These are phyloP conservation scores for Rhodinocichla rosea DNA, from an alignment of 2,113 vertebrate genomes.

Conservation along the genomic window DNA sequence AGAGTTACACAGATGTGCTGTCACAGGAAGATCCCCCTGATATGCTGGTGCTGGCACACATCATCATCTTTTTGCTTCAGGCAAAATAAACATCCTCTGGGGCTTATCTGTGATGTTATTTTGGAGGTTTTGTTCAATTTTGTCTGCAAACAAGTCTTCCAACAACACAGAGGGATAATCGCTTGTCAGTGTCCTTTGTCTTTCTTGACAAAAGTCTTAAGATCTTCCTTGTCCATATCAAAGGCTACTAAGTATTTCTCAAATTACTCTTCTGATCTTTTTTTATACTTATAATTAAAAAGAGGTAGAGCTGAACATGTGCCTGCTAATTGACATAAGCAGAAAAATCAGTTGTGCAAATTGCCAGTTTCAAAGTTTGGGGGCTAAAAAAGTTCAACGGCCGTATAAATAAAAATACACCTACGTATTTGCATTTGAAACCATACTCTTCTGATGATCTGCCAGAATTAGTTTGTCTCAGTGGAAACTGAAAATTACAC, in stretches of 20 bases:
- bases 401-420: neutral
- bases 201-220: neutral
- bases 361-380: neutral
- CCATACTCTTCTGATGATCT: neutral
- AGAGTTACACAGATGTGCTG: conserved; percentile 51
- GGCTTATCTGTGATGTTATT: conserved; percentile 37
- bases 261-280: neutral
- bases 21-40: conserved; percentile 4
- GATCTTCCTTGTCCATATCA: neutral
- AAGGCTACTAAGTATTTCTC: neutral
- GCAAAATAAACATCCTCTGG: conserved; percentile 45
- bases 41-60: conserved; percentile 14
- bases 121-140: conserved; percentile 9
- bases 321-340: neutral
- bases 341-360: neutral
- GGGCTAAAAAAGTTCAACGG: neutral
- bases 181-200: neutral
- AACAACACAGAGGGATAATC: neutral
- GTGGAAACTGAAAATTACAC: neutral
- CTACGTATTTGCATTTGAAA: neutral
- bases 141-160: neutral
- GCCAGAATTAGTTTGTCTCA: neutral
- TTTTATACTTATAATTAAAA: neutral
- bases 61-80: conserved; percentile 29
- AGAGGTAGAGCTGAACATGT: neutral